Evolutionary conservation across 2,113 vertebrate genomes (phyloP).

Genomic region (Cochlearius cochlearius): DNA sequence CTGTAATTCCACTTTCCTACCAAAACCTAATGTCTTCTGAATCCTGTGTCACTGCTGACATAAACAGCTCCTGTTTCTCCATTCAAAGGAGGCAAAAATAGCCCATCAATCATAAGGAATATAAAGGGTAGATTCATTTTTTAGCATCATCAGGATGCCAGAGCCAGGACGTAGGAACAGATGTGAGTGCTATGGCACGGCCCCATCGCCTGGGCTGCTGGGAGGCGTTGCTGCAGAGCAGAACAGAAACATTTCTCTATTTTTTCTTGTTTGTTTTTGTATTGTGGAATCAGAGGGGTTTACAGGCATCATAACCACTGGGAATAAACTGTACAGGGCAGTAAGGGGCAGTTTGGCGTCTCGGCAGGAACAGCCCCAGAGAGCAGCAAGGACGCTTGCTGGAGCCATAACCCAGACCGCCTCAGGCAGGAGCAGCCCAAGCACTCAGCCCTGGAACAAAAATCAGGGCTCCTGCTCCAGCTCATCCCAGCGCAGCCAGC

Average conservation of each 20-base stretch:
- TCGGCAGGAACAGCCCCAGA: not conserved
- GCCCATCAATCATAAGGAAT: not conserved
- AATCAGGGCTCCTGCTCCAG: not conserved
- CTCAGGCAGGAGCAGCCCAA: not conserved
- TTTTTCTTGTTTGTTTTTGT: too few species aligned
- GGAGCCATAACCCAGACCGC: not conserved
- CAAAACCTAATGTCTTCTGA: not conserved
- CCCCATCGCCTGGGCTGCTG: not conserved
- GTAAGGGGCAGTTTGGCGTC: not conserved
- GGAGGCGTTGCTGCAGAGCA: not conserved
- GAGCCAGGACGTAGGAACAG: not conserved
- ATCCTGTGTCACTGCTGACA: not conserved
- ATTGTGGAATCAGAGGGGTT: not conserved
- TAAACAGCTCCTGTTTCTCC: not conserved
- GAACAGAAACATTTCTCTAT: not conserved
- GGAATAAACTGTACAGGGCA: not conserved
- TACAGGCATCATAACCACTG: not conserved
- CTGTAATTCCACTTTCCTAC: not conserved
- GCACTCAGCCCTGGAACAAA: not conserved
- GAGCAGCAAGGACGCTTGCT: not conserved
- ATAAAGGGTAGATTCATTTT: not conserved
- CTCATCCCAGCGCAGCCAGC: not conserved
- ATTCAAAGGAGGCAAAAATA: not conserved
- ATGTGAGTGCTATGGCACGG: not conserved
- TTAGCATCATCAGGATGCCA: not conserved